A percentile compares a stretch with the other conserved stretches of the same genome.
phyloP scores from a whole-genome alignment of 2,797 vertebrate genomes.

The Takifugu rubripes region DNA sequence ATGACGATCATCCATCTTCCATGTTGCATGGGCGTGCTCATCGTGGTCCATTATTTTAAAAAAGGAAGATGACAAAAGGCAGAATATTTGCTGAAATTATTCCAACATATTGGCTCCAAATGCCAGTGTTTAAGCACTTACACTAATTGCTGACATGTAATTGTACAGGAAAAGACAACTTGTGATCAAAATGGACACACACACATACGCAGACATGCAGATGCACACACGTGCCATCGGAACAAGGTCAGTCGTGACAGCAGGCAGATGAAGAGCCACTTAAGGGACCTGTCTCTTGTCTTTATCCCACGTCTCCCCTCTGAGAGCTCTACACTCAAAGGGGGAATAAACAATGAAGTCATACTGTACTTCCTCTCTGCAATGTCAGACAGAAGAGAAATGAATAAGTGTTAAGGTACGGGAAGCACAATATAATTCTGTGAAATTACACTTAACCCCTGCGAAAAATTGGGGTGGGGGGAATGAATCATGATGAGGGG shows the following conservation, averaged over 20 bases:
- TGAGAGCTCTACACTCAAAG: conserved; percentile 36
- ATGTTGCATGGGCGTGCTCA: too few species aligned
- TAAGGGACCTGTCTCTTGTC: conserved; percentile 54
- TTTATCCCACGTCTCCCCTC: conserved; percentile 38
- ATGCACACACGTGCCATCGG: conserved; percentile 31
- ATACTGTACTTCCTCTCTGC: conserved; percentile 18
- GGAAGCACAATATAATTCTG: conserved; percentile 30
- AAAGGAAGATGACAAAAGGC: too few species aligned
- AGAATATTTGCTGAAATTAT: too few species aligned
- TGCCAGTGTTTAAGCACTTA: too few species aligned
- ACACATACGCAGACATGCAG: conserved; percentile 19
- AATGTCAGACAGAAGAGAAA: conserved; percentile 45
- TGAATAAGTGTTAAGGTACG: conserved; percentile 29
- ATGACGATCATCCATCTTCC: too few species aligned
- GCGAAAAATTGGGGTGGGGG: conserved; percentile 22
- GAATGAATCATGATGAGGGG: conserved; percentile 14
- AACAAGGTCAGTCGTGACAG: conserved; percentile 65
- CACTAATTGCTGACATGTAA: too few species aligned
- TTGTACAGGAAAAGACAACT: background rate
- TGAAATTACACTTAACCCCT: conserved; percentile 32
- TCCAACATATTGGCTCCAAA: too few species aligned
- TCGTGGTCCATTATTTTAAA: too few species aligned
- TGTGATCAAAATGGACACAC: conserved; percentile 3
- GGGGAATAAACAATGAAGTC: conserved; percentile 57
- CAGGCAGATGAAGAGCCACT: conserved; percentile 64